phyloP scores from a whole-genome alignment of 2,888 invertebrate species.

The Ischnura elegans region DNA sequence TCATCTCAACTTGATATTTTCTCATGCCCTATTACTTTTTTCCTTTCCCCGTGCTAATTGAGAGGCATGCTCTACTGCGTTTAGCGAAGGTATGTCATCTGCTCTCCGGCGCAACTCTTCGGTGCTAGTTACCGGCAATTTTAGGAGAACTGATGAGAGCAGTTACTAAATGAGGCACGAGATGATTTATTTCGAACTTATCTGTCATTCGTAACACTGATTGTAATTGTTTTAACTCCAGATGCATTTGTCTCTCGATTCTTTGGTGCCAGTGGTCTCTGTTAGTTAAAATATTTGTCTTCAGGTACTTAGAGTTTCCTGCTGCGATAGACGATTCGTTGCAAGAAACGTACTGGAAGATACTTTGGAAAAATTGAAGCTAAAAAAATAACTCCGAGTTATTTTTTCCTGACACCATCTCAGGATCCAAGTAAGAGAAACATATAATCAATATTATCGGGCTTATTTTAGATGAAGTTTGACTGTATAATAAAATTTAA shows the following conservation, averaged over 20 bases:
- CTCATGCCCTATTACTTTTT: not conserved
- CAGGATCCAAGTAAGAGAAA: no score
- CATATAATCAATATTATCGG: no score
- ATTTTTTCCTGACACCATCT: no score
- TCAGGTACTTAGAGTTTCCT: no score
- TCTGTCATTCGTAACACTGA: not conserved
- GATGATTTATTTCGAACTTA: not conserved
- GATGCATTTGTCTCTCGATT: not conserved
- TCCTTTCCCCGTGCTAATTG: not conserved
- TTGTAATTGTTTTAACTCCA: not conserved
- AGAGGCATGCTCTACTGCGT: not conserved
- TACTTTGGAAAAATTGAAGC: no score
- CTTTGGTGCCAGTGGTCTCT: not conserved
- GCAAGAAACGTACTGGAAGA: no score
- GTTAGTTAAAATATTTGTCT: no score
- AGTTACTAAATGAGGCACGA: not conserved
- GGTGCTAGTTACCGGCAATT: not conserved
- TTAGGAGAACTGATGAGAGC: not conserved
- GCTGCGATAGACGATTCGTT: no score
- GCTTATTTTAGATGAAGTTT: no score
- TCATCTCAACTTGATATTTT: not conserved
- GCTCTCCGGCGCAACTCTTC: not conserved
- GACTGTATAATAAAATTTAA: no score
- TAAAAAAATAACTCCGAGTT: no score
- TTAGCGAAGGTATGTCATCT: not conserved